Evolutionary conservation across 2,113 vertebrate species (phyloP).

Genomic region (Cyphomyrus discorhynchus): DNA sequence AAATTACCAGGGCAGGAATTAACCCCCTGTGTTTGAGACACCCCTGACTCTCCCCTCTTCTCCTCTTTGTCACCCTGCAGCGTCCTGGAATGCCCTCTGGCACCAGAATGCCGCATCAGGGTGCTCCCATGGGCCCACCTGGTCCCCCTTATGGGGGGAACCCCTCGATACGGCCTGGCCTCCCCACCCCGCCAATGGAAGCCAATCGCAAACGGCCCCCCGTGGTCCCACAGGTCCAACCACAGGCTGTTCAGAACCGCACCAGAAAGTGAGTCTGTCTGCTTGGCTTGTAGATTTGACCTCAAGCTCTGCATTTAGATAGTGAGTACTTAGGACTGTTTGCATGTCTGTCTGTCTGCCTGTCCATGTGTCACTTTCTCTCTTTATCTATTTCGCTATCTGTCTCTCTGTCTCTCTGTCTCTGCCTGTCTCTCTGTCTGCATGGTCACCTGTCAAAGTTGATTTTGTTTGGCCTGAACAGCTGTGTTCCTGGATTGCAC

Average conservation of each 20-base stretch:
- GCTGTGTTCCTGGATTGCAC: neutral
- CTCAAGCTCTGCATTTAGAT: neutral
- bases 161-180: slow-evolving; percentile 69
- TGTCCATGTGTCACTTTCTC: neutral
- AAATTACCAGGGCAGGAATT: neutral
- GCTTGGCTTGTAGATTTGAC: neutral
- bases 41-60: neutral
- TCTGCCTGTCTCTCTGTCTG: neutral
- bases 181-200: slow-evolving; percentile 72
- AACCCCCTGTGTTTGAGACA: neutral
- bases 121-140: slow-evolving; percentile 80
- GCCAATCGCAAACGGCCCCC: slow-evolving; percentile 70
- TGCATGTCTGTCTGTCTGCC: neutral
- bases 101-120: slow-evolving; percentile 82
- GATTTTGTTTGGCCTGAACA: neutral
- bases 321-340: neutral
- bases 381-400: neutral
- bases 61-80: slow-evolving; percentile 42
- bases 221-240: slow-evolving; percentile 65
- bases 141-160: slow-evolving; percentile 73
- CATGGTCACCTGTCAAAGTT: neutral
- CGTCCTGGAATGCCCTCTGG: slow-evolving; percentile 83
- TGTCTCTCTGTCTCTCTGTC: neutral
- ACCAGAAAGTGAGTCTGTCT: slow-evolving; percentile 67
- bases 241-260: slow-evolving; percentile 59